phyloP scores from a whole-genome alignment of 2,113 vertebrate species.

The Albula goreensis region DNA sequence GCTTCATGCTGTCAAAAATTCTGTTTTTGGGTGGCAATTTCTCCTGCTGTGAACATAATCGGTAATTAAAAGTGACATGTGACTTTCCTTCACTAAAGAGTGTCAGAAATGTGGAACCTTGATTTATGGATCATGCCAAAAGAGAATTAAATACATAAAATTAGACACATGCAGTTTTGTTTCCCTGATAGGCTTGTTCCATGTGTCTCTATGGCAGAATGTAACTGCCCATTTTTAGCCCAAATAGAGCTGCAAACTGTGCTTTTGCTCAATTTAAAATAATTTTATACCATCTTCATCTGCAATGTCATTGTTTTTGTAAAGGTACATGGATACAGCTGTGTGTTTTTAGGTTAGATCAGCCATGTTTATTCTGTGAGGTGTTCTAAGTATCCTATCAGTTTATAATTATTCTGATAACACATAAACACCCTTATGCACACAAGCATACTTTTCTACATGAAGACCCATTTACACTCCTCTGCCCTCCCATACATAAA shows the following conservation, averaged over 20 bases:
- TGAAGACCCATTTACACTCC: too few species aligned
- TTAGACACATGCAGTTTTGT: not conserved
- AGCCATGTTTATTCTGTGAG: too few species aligned
- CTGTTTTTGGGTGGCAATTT: not conserved
- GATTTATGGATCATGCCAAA: not conserved
- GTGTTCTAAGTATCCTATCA: too few species aligned
- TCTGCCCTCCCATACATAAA: too few species aligned
- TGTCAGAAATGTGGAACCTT: not conserved
- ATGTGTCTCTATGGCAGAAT: not conserved
- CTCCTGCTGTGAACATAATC: not conserved
- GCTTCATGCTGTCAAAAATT: not conserved
- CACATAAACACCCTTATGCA: too few species aligned
- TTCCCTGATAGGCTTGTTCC: not conserved
- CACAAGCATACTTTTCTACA: too few species aligned
- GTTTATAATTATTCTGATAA: too few species aligned
- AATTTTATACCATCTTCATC: not conserved
- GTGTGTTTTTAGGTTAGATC: too few species aligned
- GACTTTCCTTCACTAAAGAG: not conserved
- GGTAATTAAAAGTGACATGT: not conserved
- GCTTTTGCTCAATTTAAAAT: not conserved
- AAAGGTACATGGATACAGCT: not conserved
- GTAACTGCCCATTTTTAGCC: not conserved
- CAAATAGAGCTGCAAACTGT: not conserved
- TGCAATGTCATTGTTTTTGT: not conserved
- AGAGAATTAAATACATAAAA: not conserved